Evolutionary conservation across 2,113 vertebrate genomes (phyloP), one percentile per base, ranked within the genome.

Genomic region (Chamaea fasciata): DNA sequence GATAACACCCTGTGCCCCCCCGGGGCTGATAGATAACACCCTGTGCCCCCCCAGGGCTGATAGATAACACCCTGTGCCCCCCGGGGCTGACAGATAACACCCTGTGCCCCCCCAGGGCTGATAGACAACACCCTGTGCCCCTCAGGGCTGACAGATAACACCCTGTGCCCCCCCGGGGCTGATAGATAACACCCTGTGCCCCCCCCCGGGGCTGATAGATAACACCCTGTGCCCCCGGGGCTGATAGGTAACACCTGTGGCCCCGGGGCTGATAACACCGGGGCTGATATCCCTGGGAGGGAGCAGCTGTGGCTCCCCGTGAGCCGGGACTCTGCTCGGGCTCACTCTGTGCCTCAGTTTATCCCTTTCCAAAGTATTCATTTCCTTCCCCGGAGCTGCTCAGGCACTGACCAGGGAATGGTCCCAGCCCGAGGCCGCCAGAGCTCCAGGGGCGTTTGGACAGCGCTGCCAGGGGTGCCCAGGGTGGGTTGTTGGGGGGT

Each of bases 211-310:
- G 52, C 28, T 53, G 50, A 52, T 30, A 30, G 28, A 15, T 18
- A 53, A 15, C 67, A 7, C 24, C 3, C 50, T 52, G 50, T 27
- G 49, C 49, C 23, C 24, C 24, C 49, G 6, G 23, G 13, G 49
- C 49, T 50, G 50, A 28, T 52, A 28, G n/a, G n/a, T n/a, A n/a
- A 52, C 50, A 27, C 13, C 49, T 50, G 49, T 50, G 49, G 26
- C 24, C 49, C 23, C 47, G 5, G 30, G 11, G 30, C 52, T 53
- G 28, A 9, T 20, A 55, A 20, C 47, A 7, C 26, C 2, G 1
- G 14, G 37, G 4, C 31, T 56, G 53, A 28, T 6, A 9, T 7
- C n/a, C 57, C 0, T 1, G 4, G 15, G 22, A 47, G 44, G 24
- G 21, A 11, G 11, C 7, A 3, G 15, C 46, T 27, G 19, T 3